Conservation (phyloP, 2,888 invertebrate genomes). For the Cerastoderma edule region DNA sequence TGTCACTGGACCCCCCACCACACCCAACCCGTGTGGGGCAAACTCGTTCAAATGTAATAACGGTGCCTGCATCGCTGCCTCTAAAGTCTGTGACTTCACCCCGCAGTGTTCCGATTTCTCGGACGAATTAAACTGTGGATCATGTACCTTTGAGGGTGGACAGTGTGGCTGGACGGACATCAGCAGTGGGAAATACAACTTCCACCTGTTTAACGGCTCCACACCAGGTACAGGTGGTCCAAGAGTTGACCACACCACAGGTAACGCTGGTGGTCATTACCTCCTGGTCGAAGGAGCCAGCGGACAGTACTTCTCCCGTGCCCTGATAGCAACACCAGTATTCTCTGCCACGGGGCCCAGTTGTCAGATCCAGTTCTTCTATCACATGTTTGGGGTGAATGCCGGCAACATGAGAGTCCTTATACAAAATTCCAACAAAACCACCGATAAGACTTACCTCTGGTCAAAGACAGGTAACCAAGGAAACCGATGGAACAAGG, state of each 20-base stretch:
- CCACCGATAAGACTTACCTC: conserved; percentile 60
- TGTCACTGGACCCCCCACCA: conserved; percentile 63
- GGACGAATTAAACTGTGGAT: conserved; percentile 79
- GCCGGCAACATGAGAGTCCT: conserved; percentile 69
- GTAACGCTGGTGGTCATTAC: conserved; percentile 71
- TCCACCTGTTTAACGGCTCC: conserved; percentile 68
- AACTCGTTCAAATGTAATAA: conserved; percentile 59
- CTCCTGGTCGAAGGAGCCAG: conserved; percentile 70
- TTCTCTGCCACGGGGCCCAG: conserved; percentile 74
- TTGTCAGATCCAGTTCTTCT: conserved; percentile 79
- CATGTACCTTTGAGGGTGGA: conserved; percentile 78
- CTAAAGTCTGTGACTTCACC: conserved; percentile 76
- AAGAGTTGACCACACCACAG: conserved; percentile 73
- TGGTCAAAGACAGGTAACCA: conserved; percentile 75
- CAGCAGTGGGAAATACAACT: conserved; percentile 73
- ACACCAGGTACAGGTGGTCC: conserved; percentile 73
- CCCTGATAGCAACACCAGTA: conserved; percentile 71
- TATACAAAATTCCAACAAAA: conserved; percentile 63
- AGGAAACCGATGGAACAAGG: conserved; percentile 76
- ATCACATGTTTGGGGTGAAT: conserved; percentile 77
- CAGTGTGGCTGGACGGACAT: conserved; percentile 78
- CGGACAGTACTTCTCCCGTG: conserved; percentile 70
- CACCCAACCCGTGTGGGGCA: conserved; percentile 69
- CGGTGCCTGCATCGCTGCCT: conserved; percentile 67
- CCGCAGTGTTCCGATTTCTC: conserved; percentile 71